Evolutionary conservation across 2,113 vertebrate genomes (phyloP), one percentile per base, ranked within the genome.

Genomic region (Herpetotheres cachinnans): DNA sequence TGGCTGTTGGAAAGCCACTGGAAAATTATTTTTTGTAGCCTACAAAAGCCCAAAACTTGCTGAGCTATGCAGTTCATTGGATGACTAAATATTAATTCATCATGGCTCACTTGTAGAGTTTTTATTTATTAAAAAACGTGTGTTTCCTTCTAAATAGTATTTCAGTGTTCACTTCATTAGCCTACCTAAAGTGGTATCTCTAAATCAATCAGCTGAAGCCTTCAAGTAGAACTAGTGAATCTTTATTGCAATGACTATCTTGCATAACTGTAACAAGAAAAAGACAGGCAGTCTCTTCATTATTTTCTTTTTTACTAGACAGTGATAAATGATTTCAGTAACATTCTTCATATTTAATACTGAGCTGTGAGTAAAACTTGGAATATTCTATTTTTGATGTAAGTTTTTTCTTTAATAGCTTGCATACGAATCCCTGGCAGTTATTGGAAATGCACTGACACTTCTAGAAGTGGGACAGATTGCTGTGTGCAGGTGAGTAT

Each of bases 391-490:
- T 10, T 89, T 95, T 50, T 89, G 22, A 47, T 83, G 46, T 86
- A 21, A 50, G 16, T 84, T 89, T 82, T 96, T 67, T 77, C 36
- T 87, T 93, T 61, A 86, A 72, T 61, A 99, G 99, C 98, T 99
- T 97, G 99, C 99, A 1, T 99, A 99, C 86, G 99, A 99, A 93
- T 99, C 99, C 20, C 94, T 99, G 93, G 99, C 99, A 19, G 99
- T 99, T 76, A 99, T 99, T 95, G 98, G 99, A 94, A 99, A 99
- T 71, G 99, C 99, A 29, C 98, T 99, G 44, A 98, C 99, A 19
- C 99, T 99, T 80, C 97, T 99, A 81, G 99, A 99, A 98, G 99
- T 98, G 9, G 99, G 99, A 62, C 99, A 99, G 95, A 99, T 99
- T 97, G 99, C 99, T 17, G 99, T 99, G n/a, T 99, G 98, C 97